Evolutionary conservation across 2,797 vertebrate species (phyloP), one percentile per base, ranked within the genome.

Genomic region (Hybognathus amarus): DNA sequence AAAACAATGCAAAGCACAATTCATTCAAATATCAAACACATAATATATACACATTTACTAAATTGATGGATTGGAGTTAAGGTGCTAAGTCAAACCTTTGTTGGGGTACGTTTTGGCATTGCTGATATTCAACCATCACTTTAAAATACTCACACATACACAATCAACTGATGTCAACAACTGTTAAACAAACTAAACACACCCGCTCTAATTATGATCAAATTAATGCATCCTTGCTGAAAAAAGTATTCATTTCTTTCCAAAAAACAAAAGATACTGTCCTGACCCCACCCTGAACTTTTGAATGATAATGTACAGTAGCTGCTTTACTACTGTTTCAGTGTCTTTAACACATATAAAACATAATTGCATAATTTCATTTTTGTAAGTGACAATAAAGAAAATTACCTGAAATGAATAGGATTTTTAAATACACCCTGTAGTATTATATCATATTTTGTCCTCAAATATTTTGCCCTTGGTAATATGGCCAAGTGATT

Each of bases 141-240:
- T 12, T 67, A 24, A 36, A 30, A 50, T n/a, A 42, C 36, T 42
- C 40, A 54, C 11, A 70, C 11, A 7, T 67, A 30, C 66, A 70
- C 52, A 47, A 2, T 70, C 3, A 71, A 22, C 77, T 56, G 66
- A 79, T 13, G 24, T 70, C 7, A n/a, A 22, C 36, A 42, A 61
- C 52, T 59, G 79, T 61, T 80, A 40, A 40, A 30, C 64, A 79
- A 69, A 69, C n/a, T 69, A 68, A 56, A 79, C n/a, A 59, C 67
- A 80, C 54, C 20, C 63, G 36, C 8, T 64, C 59, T 20, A 45
- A 7, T 69, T 69, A 15, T 69, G 12, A 69, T 42, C 3, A 15
- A 69, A 24, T 69, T 17, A 69, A 69, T 9, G 40, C 6, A 2
- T 70, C n/a, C 42, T 17, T 69, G n/a, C 12, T 15, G 12, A 42